Conservation (phyloP, 2,888 invertebrate genomes). For the Eretmocerus hayati region DNA sequence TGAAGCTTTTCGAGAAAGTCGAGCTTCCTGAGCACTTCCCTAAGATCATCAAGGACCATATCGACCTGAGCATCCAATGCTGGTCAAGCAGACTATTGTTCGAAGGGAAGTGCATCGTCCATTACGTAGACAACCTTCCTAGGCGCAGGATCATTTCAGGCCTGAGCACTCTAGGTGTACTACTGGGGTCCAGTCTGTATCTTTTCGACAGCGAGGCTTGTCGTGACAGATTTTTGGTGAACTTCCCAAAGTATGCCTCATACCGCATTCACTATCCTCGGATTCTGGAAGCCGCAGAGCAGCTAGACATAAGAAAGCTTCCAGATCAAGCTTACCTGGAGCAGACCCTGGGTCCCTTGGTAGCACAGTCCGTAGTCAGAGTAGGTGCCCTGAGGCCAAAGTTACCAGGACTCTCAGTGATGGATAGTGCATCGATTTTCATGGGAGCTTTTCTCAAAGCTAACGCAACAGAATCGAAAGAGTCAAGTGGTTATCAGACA, state of each 20-base stretch:
- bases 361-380: slow-evolving; percentile 53
- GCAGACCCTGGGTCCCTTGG: slow-evolving; percentile 52
- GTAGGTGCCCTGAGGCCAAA: slow-evolving; percentile 54
- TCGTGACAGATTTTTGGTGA: slow-evolving; percentile 50
- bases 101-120: slow-evolving; percentile 57
- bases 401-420: slow-evolving; percentile 53
- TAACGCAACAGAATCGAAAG: slow-evolving; percentile 38
- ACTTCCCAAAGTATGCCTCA: slow-evolving; percentile 50
- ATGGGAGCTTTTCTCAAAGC: slow-evolving; percentile 56
- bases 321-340: slow-evolving; percentile 58
- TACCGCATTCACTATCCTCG: slow-evolving; percentile 43
- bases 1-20: slow-evolving; percentile 40
- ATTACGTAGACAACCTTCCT: slow-evolving; percentile 53
- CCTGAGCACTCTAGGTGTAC: slow-evolving; percentile 46
- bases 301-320: slow-evolving; percentile 49
- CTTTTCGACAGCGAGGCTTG: slow-evolving; percentile 53
- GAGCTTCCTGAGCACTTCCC: slow-evolving; percentile 51
- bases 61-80: slow-evolving; percentile 44
- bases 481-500: slow-evolving; percentile 44
- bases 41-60: slow-evolving; percentile 28
- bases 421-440: slow-evolving; percentile 51
- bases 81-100: slow-evolving; percentile 47
- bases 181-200: slow-evolving; percentile 51
- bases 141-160: slow-evolving; percentile 49
- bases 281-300: slow-evolving; percentile 45